Evolutionary conservation across 2,888 invertebrate genomes (phyloP).

Genomic region (Tiliacea aurago): DNA sequence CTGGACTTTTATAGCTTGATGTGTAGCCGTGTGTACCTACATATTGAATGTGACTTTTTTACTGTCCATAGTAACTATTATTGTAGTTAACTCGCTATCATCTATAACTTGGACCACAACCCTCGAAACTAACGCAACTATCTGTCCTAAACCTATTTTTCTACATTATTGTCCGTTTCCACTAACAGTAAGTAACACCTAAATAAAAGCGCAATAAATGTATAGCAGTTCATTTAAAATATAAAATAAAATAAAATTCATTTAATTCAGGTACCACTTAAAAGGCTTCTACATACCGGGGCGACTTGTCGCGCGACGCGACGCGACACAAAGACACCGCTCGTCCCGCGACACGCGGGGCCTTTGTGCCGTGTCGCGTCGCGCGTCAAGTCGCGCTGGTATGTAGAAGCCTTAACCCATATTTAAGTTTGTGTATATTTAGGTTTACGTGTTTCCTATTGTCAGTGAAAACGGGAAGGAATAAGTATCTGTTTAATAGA

Average conservation of each 20-base stretch:
- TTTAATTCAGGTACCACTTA: too few species aligned
- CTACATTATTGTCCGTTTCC: background rate
- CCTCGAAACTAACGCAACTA: background rate
- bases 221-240: background rate
- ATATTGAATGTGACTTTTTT: background rate
- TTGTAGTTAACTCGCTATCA: background rate
- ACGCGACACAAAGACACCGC: too few species aligned
- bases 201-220: background rate
- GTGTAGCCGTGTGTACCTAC: too few species aligned
- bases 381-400: too few species aligned
- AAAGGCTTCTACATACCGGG: too few species aligned
- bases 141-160: background rate
- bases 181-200: background rate
- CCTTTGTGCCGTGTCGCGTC: too few species aligned
- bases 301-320: too few species aligned
- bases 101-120: slow-evolving; percentile 20
- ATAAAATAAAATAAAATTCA: too few species aligned
- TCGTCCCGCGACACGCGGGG: too few species aligned
- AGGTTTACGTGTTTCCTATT: background rate
- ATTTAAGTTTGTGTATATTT: too few species aligned
- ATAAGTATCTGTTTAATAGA: background rate
- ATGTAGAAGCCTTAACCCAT: too few species aligned
- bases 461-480: background rate
- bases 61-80: background rate
- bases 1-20: too few species aligned